Evolutionary conservation across 2,113 vertebrate genomes (phyloP).

Genomic region (Tautogolabrus adspersus): DNA sequence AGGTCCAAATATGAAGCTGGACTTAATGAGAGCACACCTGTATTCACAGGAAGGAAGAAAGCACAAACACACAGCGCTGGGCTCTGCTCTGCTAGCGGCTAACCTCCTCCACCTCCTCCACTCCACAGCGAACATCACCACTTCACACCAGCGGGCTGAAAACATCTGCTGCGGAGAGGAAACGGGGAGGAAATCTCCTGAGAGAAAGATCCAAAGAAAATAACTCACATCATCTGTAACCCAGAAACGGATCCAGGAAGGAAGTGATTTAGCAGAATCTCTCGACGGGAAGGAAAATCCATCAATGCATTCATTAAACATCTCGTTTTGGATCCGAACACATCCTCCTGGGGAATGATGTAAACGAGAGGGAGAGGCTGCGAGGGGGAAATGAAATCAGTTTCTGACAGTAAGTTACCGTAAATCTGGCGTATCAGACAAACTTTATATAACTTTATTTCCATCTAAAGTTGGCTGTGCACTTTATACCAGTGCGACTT

Average conservation of each 20-base stretch:
- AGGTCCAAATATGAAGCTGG: neutral
- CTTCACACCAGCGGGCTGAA: slow-evolving; percentile 33
- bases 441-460: too few relatives aligned
- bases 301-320: neutral
- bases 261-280: slow-evolving; percentile 50
- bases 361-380: neutral
- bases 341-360: neutral
- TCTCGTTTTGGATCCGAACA: neutral
- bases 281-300: slow-evolving; percentile 16
- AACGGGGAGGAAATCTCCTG: slow-evolving; percentile 34
- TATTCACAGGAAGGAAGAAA: slow-evolving; percentile 43
- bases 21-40: slow-evolving; percentile 40
- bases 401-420: neutral
- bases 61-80: neutral
- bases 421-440: too few relatives aligned
- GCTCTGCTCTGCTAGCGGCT: slow-evolving; percentile 14
- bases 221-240: slow-evolving; percentile 38
- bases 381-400: slow-evolving; percentile 6
- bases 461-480: too few relatives aligned
- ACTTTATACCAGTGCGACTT: too few relatives aligned
- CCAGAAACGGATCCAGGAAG: slow-evolving; percentile 50
- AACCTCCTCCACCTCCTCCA: slow-evolving; percentile 3
- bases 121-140: neutral
- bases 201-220: slow-evolving; percentile 40
- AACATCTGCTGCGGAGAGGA: slow-evolving; percentile 54